Evolutionary conservation across 2,888 invertebrate species (phyloP), one percentile per base, ranked within the genome.

Genomic region (Venustoraphidia nigricollis): DNA sequence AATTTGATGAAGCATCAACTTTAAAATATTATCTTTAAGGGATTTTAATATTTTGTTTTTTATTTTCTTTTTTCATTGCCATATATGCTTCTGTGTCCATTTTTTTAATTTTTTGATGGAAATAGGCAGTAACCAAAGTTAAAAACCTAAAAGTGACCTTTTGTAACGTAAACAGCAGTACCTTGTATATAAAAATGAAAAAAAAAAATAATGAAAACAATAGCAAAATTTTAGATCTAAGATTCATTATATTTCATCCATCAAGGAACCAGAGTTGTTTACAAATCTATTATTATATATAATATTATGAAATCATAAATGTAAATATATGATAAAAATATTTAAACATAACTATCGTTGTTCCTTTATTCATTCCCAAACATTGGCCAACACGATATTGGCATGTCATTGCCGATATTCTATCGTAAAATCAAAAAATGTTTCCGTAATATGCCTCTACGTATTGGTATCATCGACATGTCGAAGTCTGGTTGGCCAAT

Each of bases 141-240:
- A 53, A 52, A 53, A 54, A 54, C 56, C 57, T 53, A 57, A 62
- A 66, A 66, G 65, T 66, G 65, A 65, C 65, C 65, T 66, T 63
- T 61, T 63, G 62, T 61, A 62, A 60, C 61, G 60, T 62, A 62
- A 63, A 60, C 60, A 62, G 58, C 62, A 63, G 66, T 65, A 66
- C 63, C 65, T 65, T 64, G 63, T 63, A 64, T 58, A 62, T 62
- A 63, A 60, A 59, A 57, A 59, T 34, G 43, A 40, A 37, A 39
- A 46, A 11, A 17, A 46, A 46, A 40, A 34, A 39, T 38, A 38
- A 27, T 27, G 27, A 27, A 27, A 27, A 27, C 27, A 47, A 47
- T 34, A 47, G 35, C 39, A 35, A 47, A 43, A 34, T 40, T 58
- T 57, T 58, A 60, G 59, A 61, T 59, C 62, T 64, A 61, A 61